A percentile compares a stretch with the other conserved stretches of the same genome.
Conservation (phyloP, 2,888 invertebrate species). For the Stenchaetothrips biformis region DNA sequence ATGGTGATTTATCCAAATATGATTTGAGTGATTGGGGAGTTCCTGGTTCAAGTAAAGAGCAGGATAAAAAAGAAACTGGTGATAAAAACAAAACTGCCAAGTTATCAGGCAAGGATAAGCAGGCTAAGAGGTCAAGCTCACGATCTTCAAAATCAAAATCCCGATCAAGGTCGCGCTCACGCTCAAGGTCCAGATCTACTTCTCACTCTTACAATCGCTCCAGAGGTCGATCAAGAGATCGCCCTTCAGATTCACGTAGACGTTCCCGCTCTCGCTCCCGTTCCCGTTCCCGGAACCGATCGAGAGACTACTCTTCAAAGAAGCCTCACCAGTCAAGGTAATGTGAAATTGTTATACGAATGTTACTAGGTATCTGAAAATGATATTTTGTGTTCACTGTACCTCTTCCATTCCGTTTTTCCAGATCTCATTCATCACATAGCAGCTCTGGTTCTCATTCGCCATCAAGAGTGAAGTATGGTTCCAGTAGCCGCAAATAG, state of each 20-base stretch:
- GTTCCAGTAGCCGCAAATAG: background rate
- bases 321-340: background rate
- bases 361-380: background rate
- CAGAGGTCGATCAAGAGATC: background rate
- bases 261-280: background rate
- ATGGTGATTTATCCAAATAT: conserved; percentile 71
- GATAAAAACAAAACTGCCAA: background rate
- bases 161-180: background rate
- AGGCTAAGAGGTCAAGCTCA: background rate
- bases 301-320: background rate
- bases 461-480: background rate
- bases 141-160: background rate
- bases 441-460: conserved; percentile 13
- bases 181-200: background rate
- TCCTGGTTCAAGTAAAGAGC: background rate
- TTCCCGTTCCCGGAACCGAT: background rate
- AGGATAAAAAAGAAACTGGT: background rate
- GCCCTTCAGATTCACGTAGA: background rate
- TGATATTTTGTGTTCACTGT: background rate
- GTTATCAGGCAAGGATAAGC: background rate
- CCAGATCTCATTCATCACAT: background rate
- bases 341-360: background rate
- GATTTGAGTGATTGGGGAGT: conserved; percentile 62
- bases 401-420: too few species aligned
- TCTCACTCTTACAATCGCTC: background rate